A percentile compares a stretch with the other conserved stretches of the same genome.
Evolutionary conservation across 2,113 vertebrate genomes (phyloP).

Genomic region (Dromas ardeola): DNA sequence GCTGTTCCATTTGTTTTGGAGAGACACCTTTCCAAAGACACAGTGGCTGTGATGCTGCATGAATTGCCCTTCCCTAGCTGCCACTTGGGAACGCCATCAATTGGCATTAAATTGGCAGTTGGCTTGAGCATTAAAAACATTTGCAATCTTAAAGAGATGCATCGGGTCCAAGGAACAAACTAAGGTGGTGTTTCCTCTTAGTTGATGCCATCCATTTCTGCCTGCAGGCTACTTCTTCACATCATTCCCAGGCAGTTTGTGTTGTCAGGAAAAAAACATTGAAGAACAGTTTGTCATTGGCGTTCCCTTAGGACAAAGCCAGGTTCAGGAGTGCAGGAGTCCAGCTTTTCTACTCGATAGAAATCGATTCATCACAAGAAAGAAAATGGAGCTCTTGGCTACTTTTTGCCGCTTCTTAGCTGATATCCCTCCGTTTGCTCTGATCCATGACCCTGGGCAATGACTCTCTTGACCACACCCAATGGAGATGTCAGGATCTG

Average conservation of each 20-base stretch:
- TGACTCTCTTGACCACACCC: neutral
- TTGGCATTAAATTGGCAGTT: neutral
- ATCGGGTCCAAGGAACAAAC: neutral
- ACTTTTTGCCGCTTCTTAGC: neutral
- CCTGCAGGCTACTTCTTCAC: neutral
- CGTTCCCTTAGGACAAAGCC: neutral
- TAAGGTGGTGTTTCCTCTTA: neutral
- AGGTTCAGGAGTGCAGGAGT: neutral
- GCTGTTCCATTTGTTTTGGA: neutral
- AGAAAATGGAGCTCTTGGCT: neutral
- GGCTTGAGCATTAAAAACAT: neutral
- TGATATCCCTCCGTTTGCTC: neutral
- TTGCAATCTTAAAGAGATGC: neutral
- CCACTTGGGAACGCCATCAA: neutral
- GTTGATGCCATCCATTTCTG: neutral
- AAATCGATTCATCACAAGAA: neutral
- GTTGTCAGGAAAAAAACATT: neutral
- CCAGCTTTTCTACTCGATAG: neutral
- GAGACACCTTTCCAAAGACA: neutral
- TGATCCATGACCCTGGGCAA: neutral
- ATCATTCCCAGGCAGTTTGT: neutral
- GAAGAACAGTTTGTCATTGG: neutral
- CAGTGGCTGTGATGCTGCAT: neutral
- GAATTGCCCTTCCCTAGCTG: neutral
- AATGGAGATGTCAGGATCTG: neutral